Percentiles rank a stretch among this genome's conserved stretches.
Conservation (phyloP, 2,797 vertebrate species). For the Pitangus sulphuratus region DNA sequence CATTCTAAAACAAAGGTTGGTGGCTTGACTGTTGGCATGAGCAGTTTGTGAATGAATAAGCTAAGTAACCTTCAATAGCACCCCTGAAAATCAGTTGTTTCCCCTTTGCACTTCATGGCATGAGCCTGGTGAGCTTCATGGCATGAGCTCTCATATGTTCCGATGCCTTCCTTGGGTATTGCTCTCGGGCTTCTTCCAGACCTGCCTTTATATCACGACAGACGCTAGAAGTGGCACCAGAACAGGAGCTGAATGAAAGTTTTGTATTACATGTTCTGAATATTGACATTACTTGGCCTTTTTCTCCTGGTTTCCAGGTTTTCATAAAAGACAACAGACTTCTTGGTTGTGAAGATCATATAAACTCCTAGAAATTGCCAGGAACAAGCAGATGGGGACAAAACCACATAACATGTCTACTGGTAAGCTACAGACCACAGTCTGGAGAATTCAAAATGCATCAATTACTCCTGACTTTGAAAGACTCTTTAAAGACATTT, state of each 20-base stretch:
- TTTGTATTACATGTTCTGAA: not conserved
- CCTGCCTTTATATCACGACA: not conserved
- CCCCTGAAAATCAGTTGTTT: not conserved
- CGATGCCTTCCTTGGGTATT: not conserved
- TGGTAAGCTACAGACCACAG: constrained; percentile 35
- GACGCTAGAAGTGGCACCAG: not conserved
- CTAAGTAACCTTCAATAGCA: not conserved
- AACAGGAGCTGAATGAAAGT: not conserved
- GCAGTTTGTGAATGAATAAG: not conserved
- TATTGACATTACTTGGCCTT: not conserved
- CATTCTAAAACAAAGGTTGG: rapidly evolving
- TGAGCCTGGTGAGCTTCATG: not conserved
- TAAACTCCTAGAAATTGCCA: not conserved
- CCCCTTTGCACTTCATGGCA: rapidly evolving
- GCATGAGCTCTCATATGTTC: not conserved
- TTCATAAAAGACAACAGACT: constrained; percentile 6
- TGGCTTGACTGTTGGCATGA: not conserved
- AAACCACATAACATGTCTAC: constrained; percentile 39
- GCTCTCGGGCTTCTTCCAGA: not conserved
- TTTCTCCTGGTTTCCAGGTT: not conserved
- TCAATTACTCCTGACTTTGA: constrained; percentile 23
- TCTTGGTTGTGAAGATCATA: not conserved
- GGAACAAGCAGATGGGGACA: constrained; percentile 23
- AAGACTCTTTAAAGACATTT: constrained; percentile 33
- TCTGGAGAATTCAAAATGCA: constrained; percentile 22